phyloP scores from a whole-genome alignment of 2,797 vertebrate species.

The Carcharodon carcharias region DNA sequence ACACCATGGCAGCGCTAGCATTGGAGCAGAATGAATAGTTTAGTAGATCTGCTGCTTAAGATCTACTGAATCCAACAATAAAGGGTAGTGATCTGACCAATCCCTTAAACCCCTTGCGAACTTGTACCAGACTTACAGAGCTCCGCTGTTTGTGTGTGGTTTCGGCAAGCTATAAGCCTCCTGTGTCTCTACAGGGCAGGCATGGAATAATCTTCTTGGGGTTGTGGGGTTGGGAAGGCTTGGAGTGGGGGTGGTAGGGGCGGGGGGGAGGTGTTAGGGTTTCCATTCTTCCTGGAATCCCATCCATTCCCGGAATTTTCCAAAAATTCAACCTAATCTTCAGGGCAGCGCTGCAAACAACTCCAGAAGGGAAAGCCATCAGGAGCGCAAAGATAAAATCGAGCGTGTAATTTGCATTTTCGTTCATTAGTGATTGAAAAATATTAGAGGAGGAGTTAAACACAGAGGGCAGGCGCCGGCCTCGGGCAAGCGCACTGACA shows the following conservation, averaged over 20 bases:
- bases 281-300: neutral
- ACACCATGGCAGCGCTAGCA: neutral
- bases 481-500: too few relatives aligned
- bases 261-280: too few relatives aligned
- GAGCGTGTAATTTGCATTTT: neutral
- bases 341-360: neutral
- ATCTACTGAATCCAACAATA: neutral
- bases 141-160: too few relatives aligned
- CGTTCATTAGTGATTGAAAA: neutral
- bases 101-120: neutral
- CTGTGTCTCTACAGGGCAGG: neutral
- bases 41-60: neutral
- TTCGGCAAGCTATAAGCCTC: neutral
- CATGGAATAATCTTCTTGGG: neutral
- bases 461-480: neutral
- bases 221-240: neutral
- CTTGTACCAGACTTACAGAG: neutral
- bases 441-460: neutral
- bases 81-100: neutral
- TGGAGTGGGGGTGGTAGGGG: too few relatives aligned
- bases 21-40: neutral
- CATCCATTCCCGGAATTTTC: neutral
- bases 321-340: neutral
- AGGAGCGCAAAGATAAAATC: neutral
- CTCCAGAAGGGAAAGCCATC: too few relatives aligned